Base-by-base conservation (phyloP, 2,888 invertebrate species). In the Spodoptera picta region DNA sequence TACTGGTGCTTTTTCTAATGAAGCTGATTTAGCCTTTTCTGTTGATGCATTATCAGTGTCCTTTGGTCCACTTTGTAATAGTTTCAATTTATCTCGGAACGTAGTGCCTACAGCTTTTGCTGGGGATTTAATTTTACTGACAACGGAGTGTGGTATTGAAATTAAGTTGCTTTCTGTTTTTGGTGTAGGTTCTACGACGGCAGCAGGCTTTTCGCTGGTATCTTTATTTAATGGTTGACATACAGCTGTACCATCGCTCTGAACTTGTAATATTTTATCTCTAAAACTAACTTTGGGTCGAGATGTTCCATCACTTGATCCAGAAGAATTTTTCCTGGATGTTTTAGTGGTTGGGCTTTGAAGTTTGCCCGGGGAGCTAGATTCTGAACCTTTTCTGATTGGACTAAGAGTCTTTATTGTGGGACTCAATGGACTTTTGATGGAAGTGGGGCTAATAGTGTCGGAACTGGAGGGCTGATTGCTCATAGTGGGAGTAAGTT, bases 221-320 rank as follows among this genome's bases (percentile, higher is more conserved):
- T 94, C 94, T 85, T 93, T 94, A 71, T 79, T 86, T 1, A 94
- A 83, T 4, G 95, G 95, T 73, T 95, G 94, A 75, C 89, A 90
- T 2, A 94, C 91, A 42, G 94, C 89, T 0, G 93, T 95, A 12
- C 94, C 95, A 69, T 95, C 95, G 70, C 93, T 92, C 77, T 96
- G 95, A 1, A 96, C 90, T 86, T 95, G 95, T 73, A 95, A 91
- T 65, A 96, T 95, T 88, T 95, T 95, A 81, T 96, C 96, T 85
- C 92, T 95, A 81, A 96, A 96, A 76, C 96, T 96, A 48, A 96
- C 96, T 92, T 96, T 96, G 60, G 95, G 95, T 47, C 90, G 87
- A 10, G 92, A 87, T 50, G 91, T 80, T 51, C 93, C 90, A 66
- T 93, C 93, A 78, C 92, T 95, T 23, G 89, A 95, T 41, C 91